Percentiles rank a stretch among this genome's conserved stretches.
These are phyloP conservation scores for Labrus mixtus DNA, from an alignment of 2,113 vertebrate genomes.

Conservation along the genomic window DNA sequence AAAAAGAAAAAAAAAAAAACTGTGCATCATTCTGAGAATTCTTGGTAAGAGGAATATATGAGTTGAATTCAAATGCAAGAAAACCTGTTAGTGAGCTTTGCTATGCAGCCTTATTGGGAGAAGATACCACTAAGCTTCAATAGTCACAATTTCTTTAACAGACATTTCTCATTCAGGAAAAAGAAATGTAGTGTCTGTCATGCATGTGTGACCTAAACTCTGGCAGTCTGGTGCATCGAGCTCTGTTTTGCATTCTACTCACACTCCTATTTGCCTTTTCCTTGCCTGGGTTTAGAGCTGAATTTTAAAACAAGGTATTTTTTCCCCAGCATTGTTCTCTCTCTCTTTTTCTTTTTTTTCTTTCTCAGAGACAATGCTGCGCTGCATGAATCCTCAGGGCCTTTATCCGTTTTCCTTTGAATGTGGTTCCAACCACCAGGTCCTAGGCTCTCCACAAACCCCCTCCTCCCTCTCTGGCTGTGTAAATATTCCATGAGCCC, in stretches of 20 bases:
- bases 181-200: constrained; percentile 39
- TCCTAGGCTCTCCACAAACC: constrained; percentile 67
- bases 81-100: constrained; percentile 25
- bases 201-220: constrained; percentile 64
- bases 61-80: constrained; percentile 26
- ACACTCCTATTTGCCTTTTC: constrained; percentile 72
- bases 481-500: constrained; percentile 82
- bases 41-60: constrained; percentile 18
- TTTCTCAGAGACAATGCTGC: constrained; percentile 75
- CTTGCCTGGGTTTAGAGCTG: constrained; percentile 77
- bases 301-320: constrained; percentile 85
- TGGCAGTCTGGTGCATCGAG: constrained; percentile 51
- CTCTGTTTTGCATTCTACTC: constrained; percentile 77
- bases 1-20: constrained; percentile 17
- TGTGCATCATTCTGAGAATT: constrained; percentile 30
- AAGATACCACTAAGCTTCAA: constrained; percentile 40
- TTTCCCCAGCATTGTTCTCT: constrained; percentile 70
- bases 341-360: not conserved
- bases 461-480: constrained; percentile 55
- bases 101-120: constrained; percentile 16
- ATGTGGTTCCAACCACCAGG: constrained; percentile 76
- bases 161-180: constrained; percentile 45
- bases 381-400: constrained; percentile 79
- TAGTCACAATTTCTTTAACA: constrained; percentile 33
- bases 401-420: constrained; percentile 81